These are phyloP conservation scores for Chiropotes sagulatus DNA, from an alignment of 2,797 vertebrate species.

Conservation along the genomic window DNA sequence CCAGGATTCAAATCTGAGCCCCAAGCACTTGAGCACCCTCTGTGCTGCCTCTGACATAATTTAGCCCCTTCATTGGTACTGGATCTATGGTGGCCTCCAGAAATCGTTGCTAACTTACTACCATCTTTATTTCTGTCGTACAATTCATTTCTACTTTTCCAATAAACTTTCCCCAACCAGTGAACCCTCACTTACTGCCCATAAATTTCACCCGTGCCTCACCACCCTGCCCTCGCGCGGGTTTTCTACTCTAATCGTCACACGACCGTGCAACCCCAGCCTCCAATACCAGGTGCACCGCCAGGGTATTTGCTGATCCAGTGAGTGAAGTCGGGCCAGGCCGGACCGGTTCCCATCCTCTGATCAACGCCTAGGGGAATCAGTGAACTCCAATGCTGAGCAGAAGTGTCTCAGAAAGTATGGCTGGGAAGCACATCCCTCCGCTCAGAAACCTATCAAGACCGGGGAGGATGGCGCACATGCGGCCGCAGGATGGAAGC, in stretches of 20 bases:
- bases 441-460: background rate
- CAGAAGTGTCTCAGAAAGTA: background rate
- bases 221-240: background rate
- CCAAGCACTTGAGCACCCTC: background rate
- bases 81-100: background rate
- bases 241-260: background rate
- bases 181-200: background rate
- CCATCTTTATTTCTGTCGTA: background rate
- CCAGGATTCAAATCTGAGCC: background rate
- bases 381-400: background rate
- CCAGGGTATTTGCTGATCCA: background rate
- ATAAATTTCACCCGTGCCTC: background rate
- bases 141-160: background rate
- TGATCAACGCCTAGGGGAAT: background rate
- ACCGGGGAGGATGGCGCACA: accelerated
- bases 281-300: background rate
- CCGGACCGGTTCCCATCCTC: background rate
- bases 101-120: background rate
- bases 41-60: background rate
- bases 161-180: background rate
- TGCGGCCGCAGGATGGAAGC: background rate
- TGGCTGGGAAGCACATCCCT: background rate
- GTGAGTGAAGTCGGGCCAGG: background rate
- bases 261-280: background rate
- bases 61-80: background rate